These are phyloP conservation scores for Gambelia wislizenii DNA, from an alignment of 2,797 vertebrate genomes.

Conservation along the genomic window DNA sequence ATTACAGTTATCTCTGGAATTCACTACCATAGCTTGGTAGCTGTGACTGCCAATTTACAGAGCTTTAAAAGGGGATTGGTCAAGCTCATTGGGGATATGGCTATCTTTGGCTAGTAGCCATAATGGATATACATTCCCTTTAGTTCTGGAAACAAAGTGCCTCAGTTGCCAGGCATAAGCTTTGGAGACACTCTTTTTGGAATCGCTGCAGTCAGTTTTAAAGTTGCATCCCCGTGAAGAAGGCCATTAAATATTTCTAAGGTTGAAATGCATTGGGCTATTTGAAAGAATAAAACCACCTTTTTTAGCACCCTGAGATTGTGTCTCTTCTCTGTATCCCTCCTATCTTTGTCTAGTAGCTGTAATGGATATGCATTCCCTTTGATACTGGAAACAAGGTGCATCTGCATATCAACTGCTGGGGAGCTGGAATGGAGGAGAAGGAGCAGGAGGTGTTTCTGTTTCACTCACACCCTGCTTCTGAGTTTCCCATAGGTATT, in stretches of 20 bases:
- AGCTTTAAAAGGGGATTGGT: not conserved
- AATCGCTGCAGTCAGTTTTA: not conserved
- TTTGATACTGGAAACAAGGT: not conserved
- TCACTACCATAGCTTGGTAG: not conserved
- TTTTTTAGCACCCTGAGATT: no score
- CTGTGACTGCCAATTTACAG: not conserved
- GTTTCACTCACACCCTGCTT: not conserved
- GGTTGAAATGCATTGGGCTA: no score
- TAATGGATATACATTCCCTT: not conserved
- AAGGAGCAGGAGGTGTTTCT: not conserved
- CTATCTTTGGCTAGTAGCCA: not conserved
- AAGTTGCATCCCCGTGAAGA: no score
- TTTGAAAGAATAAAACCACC: no score
- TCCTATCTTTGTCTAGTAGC: not conserved
- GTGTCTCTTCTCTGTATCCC: no score
- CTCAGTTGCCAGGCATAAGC: not conserved
- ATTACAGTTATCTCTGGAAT: not conserved
- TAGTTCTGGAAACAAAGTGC: not conserved
- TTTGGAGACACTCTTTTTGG: no score
- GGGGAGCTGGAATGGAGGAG: not conserved
- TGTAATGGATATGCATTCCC: not conserved
- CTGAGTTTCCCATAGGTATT: not conserved
- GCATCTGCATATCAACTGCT: not conserved
- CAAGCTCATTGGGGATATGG: not conserved
- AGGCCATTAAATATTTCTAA: no score